Base-by-base conservation (phyloP, 2,888 invertebrate species). In the Eledona agricola region DNA sequence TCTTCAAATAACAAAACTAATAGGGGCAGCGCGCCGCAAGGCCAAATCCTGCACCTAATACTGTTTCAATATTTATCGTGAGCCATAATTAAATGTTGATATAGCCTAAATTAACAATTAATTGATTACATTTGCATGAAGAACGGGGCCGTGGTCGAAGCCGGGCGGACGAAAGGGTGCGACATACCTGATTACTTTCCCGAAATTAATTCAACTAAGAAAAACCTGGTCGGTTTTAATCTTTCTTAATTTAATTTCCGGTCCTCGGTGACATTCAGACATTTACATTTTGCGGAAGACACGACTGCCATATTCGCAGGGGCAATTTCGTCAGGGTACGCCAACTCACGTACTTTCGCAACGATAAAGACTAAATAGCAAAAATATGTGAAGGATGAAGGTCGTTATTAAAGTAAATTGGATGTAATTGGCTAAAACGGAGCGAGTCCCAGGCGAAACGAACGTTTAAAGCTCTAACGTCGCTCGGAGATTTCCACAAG, bases 1-100 rank as follows among this genome's bases (percentile, higher is more conserved):
- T 49, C 12, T 38, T 54, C 49, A 54, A 54, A 54, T 49, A 54
- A 54, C 54, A 54, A 54, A 54, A 54, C 54, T 54, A 43, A 49
- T 54, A 47, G 47, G 15, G 17, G 37, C 17, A 38, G 12, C 10
- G 19, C 25, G 31, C 43, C 15, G 25, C 6, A 23, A 34, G 45
- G 40, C 31, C 15, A 31, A 38, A 52, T 43, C 35, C 46, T 45
- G 43, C 29, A 45, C 45, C 29, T 35, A 45, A 45, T 29, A 31
- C 51, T 45, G 31, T 35, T 25, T 45, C 43, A 51, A 51, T 51
- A 45, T 51, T 51, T 45, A 45, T 38, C 13, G 22, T 28, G 31
- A 38, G 15, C 16, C 17, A 38, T 52, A 46, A 52, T 47, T 47
- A 47, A 47, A 42, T 40, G 42, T 53, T 53, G 46, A 32, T 38